Percentiles rank a stretch among this genome's conserved stretches.
Conservation (phyloP, 2,888 invertebrate genomes). For the Kuschelorhynchus macadamiae region DNA sequence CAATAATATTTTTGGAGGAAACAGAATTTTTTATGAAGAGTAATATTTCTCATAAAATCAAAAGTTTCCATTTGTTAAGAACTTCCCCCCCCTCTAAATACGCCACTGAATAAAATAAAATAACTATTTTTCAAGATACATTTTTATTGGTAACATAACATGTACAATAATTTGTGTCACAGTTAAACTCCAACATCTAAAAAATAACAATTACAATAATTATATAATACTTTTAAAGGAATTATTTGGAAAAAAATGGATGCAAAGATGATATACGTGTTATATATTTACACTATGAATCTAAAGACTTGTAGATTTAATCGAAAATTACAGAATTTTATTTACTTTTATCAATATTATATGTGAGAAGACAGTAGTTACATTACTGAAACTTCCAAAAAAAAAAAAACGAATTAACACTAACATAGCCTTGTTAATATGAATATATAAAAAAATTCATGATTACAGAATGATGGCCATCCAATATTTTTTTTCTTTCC, state of each 20-base stretch:
- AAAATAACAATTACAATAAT: constrained; percentile 15
- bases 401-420: too few relatives aligned
- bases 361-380: neutral
- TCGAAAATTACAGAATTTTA: neutral
- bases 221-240: constrained; percentile 24
- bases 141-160: constrained; percentile 36
- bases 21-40: too few relatives aligned
- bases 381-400: neutral
- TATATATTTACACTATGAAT: constrained; percentile 15
- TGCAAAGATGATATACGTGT: constrained; percentile 1
- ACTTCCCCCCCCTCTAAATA: too few relatives aligned
- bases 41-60: too few relatives aligned
- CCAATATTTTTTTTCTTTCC: too few relatives aligned
- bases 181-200: constrained; percentile 21
- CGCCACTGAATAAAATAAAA: too few relatives aligned
- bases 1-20: too few relatives aligned
- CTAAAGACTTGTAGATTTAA: too few relatives aligned
- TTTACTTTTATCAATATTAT: constrained; percentile 7
- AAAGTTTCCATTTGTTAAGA: too few relatives aligned
- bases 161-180: constrained; percentile 15
- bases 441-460: too few relatives aligned
- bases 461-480: too few relatives aligned
- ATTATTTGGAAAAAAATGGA: constrained; percentile 3
- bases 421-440: too few relatives aligned
- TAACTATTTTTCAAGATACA: constrained; percentile 13